Evolutionary conservation across 1,140 invertebrate genomes (phyloP).

Genomic region (Thaumetopoea pityocampa): DNA sequence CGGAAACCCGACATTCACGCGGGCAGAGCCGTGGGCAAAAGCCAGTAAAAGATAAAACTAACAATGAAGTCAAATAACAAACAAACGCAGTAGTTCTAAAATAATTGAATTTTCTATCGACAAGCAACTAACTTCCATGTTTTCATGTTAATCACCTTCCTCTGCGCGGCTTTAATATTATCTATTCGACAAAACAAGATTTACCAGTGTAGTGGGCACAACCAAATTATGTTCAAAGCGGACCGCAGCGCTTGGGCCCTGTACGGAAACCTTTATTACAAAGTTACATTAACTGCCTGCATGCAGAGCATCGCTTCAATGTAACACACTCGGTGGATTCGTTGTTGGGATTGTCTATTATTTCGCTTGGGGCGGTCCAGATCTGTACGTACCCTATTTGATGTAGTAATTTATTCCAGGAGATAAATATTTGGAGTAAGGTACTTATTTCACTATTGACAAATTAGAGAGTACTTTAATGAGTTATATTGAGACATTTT

Average conservation of each 20-base stretch:
- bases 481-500: no score
- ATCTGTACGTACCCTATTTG: neutral
- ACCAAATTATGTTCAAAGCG: conserved; percentile 57
- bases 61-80: no score
- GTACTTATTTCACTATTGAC: no score
- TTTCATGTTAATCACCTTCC: conserved; percentile 9
- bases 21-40: no score
- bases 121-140: conserved; percentile 4
- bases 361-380: conserved; percentile 28
- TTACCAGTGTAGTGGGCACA: conserved; percentile 46
- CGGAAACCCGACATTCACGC: no score
- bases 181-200: conserved; percentile 28
- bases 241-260: conserved; percentile 45
- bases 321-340: conserved; percentile 28
- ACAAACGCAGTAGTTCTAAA: neutral
- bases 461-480: no score
- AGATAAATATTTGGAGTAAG: no score
- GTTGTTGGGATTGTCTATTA: conserved; percentile 44
- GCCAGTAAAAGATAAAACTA: no score
- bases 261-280: conserved; percentile 62
- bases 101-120: no score
- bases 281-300: conserved; percentile 56
- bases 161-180: conserved; percentile 17
- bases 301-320: conserved; percentile 26
- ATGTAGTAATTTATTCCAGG: conserved; percentile 1